Evolutionary conservation across 2,113 vertebrate species (phyloP), one percentile per base, ranked within the genome.

Genomic region (Caranx ignobilis): DNA sequence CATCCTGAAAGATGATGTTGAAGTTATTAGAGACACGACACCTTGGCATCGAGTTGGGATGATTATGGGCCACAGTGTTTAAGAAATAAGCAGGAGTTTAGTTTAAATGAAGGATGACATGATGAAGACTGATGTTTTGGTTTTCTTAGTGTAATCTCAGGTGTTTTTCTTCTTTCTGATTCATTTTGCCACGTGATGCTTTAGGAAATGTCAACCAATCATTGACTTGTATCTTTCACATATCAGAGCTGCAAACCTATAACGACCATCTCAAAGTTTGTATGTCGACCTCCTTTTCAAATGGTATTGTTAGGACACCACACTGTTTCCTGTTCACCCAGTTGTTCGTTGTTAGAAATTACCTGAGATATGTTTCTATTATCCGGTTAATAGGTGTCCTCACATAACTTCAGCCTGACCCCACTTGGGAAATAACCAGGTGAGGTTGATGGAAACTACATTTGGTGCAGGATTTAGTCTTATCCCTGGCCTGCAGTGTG

Each of bases 371-470:
- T 81, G 31, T 71, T 11, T 41, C 11, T 41, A 41, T 2, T 26
- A 63, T 11, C 45, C 12, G 57, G 35, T 6, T 11, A 55, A 21
- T 54, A 16, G 26, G 2, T 39, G 34, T 50, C 12, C 35, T 6
- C 37, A 59, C 1, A 60, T 26, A 52, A 8, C 11, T 21, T 6
- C 43, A 26, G 26, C 11, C 63, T 31, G 54, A 45, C 57, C 59
- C n/a, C 74, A 79, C 61, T 55, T 11, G 15, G 6, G 5, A 39
- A 47, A 48, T 45, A 73, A 74, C 50, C 43, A 43, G 37, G 43
- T 73, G 39, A 37, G 21, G 11, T 6, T 54, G 3, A 10, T 15
- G 16, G 11, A 43, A 19, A 19, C 48, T 50, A 7, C 0, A 6
- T 4, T 8, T 50, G 16, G 4, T 37, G 35, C 35, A 37, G 35